Evolutionary conservation across 2,797 vertebrate genomes (phyloP), one percentile per base, ranked within the genome.

Genomic region (Macropus fuliginosus): DNA sequence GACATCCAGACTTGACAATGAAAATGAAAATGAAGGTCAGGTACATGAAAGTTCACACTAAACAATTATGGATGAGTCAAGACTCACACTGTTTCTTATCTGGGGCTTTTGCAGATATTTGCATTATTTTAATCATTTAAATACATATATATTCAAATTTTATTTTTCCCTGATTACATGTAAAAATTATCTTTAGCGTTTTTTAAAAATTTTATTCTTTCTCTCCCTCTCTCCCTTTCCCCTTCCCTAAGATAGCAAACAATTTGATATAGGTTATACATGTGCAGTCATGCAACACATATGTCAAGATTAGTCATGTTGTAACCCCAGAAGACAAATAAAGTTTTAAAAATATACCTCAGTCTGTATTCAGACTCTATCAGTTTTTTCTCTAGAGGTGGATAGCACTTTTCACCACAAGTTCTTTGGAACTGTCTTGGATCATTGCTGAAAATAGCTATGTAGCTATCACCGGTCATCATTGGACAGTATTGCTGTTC

Each of bases 1-100:
- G 98, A 98, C 96, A 96, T 56, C 54, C 96, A 81, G 91, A 93
- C 93, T 97, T 95, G 97, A 98, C 90, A 89, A 3, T 95, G 97
- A 98, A 97, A 98, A 96, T 96, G 97, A 98, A 97, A 97, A 94
- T 96, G 95, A 98, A 98, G 98, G 98, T 98, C 98, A 98, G 98
- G 96, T 96, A 91, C 90, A 91, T 97, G 96, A 98, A 98, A 97
- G 95, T 96, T 98, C 98, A 97, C 96, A 98, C 95, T 96, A 96
- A 98, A 98, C 96, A 96, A 96, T 97, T 98, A 97, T 59, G 96
- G 96, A 97, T 98, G 98, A 98, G 97, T 96, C 97, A 96, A 97
- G 96, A 95, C 96, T 92, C 90, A 92, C 91, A 95, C 95, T 92
- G 92, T 97, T 91, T 97, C 97, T 98, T 97, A 97, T 98, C 97